A percentile compares a stretch with the other conserved stretches of the same genome.
Evolutionary conservation across 2,113 vertebrate species (phyloP).

Genomic region (Gallinago jamesoni): DNA sequence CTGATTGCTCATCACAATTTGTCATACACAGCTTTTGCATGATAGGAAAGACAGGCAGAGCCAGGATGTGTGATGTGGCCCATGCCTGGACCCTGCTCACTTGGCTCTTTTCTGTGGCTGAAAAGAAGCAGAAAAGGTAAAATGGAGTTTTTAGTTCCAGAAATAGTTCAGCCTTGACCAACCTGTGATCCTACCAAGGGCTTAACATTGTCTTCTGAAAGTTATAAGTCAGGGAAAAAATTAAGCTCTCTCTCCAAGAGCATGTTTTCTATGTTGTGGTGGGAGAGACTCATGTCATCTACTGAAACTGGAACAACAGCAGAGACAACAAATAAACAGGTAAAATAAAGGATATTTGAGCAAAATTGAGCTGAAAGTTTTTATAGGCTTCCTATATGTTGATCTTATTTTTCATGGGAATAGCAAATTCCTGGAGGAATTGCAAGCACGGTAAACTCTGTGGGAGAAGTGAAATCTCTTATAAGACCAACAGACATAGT

Average conservation of each 20-base stretch:
- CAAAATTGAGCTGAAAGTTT: not conserved
- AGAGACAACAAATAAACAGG: not conserved
- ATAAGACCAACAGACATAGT: not conserved
- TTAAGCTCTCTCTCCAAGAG: not conserved
- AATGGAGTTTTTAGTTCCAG: not conserved
- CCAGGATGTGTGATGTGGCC: not conserved
- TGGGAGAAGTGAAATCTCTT: not conserved
- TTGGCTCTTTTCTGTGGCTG: fast-evolving
- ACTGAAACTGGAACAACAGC: not conserved
- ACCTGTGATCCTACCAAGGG: not conserved
- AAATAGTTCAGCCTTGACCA: not conserved
- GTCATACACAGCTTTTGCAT: not conserved
- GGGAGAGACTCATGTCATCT: not conserved
- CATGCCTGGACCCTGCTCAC: fast-evolving
- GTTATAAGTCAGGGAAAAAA: not conserved
- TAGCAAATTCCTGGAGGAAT: not conserved
- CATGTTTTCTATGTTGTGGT: not conserved
- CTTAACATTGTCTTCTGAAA: not conserved
- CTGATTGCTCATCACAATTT: not conserved
- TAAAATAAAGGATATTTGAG: not conserved
- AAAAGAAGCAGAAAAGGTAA: not conserved
- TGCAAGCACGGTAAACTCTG: not conserved
- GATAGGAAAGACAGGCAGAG: not conserved
- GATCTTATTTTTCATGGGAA: not conserved
- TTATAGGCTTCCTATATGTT: not conserved